Conservation (phyloP, 2,797 vertebrate genomes). For the Botia kubotai region DNA sequence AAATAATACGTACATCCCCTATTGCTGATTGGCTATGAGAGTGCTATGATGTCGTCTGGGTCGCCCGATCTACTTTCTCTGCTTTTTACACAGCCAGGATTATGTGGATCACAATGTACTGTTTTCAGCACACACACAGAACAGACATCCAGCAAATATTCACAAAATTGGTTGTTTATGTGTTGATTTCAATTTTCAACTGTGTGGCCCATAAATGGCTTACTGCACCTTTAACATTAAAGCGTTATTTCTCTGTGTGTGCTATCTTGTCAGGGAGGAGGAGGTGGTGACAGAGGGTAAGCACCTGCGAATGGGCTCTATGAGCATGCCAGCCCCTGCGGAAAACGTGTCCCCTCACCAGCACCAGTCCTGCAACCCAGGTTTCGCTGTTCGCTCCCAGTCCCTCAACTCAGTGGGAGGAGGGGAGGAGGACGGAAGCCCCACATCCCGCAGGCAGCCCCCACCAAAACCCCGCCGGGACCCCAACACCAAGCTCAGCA, state of each 20-base stretch:
- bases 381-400: conserved; percentile 94
- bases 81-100: no score
- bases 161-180: no score
- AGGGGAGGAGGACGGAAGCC: conserved; percentile 89
- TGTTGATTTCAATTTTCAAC: no score
- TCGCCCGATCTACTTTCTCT: no score
- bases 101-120: no score
- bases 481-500: conserved; percentile 97
- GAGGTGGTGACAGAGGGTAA: conserved; percentile 92
- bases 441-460: conserved; percentile 92
- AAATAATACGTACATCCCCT: no score
- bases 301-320: conserved; percentile 95
- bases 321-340: conserved; percentile 93
- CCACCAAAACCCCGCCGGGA: conserved; percentile 97
- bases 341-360: conserved; percentile 84
- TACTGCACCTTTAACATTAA: no score
- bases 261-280: conserved; percentile 83
- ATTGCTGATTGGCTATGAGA: no score
- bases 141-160: no score
- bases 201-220: no score
- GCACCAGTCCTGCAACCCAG: conserved; percentile 84
- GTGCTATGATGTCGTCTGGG: no score
- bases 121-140: no score
- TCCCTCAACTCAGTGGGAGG: conserved; percentile 96
- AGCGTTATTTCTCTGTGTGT: neutral